These are phyloP conservation scores for Tokudaia tokunoshimensis DNA, from an alignment of 2,797 vertebrate genomes.

Conservation along the genomic window DNA sequence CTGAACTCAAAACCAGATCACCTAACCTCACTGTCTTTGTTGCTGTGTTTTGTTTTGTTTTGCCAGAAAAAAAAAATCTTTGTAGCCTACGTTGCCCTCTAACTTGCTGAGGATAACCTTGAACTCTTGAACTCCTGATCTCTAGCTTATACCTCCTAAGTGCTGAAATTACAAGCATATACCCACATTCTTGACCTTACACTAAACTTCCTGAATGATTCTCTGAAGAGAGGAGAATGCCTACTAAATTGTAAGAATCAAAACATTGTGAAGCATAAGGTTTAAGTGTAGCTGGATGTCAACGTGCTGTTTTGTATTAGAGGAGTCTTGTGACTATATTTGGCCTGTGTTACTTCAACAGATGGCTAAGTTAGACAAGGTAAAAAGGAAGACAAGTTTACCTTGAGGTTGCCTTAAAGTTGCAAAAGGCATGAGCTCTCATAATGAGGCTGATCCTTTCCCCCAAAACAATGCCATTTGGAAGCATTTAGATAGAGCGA, in stretches of 20 bases:
- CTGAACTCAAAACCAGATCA: neutral
- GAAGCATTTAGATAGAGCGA: neutral
- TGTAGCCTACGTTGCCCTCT: neutral
- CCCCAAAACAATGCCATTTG: neutral
- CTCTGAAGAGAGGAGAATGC: neutral
- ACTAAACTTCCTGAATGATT: neutral
- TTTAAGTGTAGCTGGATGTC: neutral
- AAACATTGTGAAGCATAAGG: neutral
- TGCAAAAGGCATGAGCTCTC: conserved; percentile 32
- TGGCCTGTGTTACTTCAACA: neutral
- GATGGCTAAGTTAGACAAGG: neutral
- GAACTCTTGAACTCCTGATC: neutral
- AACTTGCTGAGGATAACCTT: neutral
- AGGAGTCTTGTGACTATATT: neutral
- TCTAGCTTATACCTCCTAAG: neutral
- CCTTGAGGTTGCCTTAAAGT: neutral
- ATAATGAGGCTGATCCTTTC: conserved; percentile 3
- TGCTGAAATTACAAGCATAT: neutral
- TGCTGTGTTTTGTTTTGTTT: too few relatives aligned
- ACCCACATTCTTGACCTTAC: neutral
- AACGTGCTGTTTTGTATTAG: neutral
- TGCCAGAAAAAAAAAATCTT: too few relatives aligned
- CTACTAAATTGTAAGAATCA: neutral
- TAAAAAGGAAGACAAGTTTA: neutral
- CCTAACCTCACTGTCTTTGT: neutral